These are phyloP conservation scores for Phalloptychus januarius DNA, from an alignment of 2,797 vertebrate genomes.

Conservation along the genomic window DNA sequence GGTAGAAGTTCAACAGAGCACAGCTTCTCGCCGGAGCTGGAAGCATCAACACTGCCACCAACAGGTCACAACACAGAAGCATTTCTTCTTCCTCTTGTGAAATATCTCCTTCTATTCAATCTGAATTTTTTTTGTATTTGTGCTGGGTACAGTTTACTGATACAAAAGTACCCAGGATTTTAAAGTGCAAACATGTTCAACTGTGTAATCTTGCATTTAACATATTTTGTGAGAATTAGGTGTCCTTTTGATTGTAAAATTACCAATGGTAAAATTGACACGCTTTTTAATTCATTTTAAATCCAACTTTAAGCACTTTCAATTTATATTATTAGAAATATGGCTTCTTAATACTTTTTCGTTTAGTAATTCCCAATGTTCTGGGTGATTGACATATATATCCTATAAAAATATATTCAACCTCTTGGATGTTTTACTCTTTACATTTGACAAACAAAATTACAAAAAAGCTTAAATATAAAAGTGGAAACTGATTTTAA, in stretches of 20 bases:
- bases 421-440: not conserved
- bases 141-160: not conserved
- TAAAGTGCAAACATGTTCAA: not conserved
- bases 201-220: not conserved
- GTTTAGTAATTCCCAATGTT: not conserved
- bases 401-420: not conserved
- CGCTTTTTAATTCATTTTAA: not conserved
- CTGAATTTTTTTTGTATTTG: not conserved
- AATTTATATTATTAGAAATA: not conserved
- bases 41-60: slow-evolving; percentile 73
- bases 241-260: not conserved
- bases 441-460: not conserved
- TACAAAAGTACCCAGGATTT: not conserved
- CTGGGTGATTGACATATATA: not conserved
- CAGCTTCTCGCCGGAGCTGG: slow-evolving; percentile 21
- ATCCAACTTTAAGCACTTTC: not conserved
- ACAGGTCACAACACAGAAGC: slow-evolving; percentile 40
- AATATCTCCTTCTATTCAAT: not conserved
- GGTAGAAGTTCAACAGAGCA: slow-evolving; percentile 30
- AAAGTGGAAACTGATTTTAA: not conserved
- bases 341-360: not conserved
- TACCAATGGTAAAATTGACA: not conserved
- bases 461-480: not conserved
- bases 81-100: not conserved
- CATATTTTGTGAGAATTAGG: not conserved